Evolutionary conservation across 2,888 invertebrate species (phyloP).

Genomic region (Stenurella melanura): DNA sequence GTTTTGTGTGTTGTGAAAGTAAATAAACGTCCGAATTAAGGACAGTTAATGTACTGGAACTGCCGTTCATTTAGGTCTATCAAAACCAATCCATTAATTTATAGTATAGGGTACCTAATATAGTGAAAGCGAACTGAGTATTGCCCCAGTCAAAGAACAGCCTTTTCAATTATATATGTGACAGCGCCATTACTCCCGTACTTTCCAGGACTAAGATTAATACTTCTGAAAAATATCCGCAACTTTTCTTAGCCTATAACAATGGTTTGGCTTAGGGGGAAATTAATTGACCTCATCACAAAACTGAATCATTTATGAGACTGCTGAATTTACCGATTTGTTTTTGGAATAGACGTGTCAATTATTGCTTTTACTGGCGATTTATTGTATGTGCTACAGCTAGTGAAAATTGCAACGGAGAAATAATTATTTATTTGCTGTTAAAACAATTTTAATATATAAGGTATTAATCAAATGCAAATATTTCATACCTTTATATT

Average conservation of each 20-base stretch:
- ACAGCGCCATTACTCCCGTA: constrained; percentile 13
- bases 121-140: constrained; percentile 1
- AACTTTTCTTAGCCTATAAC: constrained; percentile 15
- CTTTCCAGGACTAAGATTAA: constrained; percentile 17
- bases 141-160: constrained; percentile 18
- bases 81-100: constrained; percentile 7
- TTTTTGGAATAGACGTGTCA: constrained; percentile 10
- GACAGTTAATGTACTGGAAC: background rate
- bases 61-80: constrained; percentile 7
- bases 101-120: constrained; percentile 4
- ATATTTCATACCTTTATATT: too few relatives aligned
- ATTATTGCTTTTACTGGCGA: background rate
- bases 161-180: constrained; percentile 15
- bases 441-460: too few relatives aligned
- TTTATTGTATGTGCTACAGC: background rate
- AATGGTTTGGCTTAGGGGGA: constrained; percentile 10
- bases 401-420: background rate
- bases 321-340: constrained; percentile 7
- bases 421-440: too few relatives aligned
- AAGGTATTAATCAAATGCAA: too few relatives aligned
- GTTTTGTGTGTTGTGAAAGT: background rate
- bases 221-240: constrained; percentile 15
- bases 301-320: constrained; percentile 17
- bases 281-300: constrained; percentile 16
- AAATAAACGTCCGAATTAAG: constrained; percentile 3